phyloP scores from a whole-genome alignment of 2,888 invertebrate species.

The Antitype chi region DNA sequence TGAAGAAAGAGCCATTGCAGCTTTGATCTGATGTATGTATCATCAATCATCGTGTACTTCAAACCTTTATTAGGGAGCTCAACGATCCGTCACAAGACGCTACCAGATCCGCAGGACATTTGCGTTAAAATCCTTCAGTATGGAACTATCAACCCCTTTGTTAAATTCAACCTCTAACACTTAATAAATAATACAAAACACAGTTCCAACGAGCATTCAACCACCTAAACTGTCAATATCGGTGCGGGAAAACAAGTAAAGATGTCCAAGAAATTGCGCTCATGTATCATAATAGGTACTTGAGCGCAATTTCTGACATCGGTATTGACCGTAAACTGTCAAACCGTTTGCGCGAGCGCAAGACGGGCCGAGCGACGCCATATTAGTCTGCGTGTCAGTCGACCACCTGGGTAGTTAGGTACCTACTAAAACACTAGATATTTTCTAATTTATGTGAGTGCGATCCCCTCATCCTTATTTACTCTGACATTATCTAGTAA shows the following conservation, averaged over 20 bases:
- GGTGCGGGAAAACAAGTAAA: conserved; percentile 31
- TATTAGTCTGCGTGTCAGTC: conserved; percentile 59
- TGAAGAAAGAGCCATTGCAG: too few species aligned
- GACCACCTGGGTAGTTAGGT: conserved; percentile 67
- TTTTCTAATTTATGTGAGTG: conserved; percentile 72
- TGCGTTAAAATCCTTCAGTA: background rate
- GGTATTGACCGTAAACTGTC: conserved; percentile 64
- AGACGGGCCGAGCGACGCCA: conserved; percentile 44
- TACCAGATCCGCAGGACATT: too few species aligned
- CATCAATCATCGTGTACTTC: too few species aligned
- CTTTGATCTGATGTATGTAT: too few species aligned
- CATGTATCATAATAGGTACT: conserved; percentile 14
- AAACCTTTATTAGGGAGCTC: too few species aligned
- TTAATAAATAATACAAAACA: conserved; percentile 35
- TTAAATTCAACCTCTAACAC: conserved; percentile 17
- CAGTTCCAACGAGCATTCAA: conserved; percentile 30
- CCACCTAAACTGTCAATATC: conserved; percentile 43
- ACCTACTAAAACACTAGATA: conserved; percentile 67
- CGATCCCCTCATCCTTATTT: conserved; percentile 59
- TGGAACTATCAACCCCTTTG: background rate
- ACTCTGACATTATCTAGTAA: conserved; percentile 58
- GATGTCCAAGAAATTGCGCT: conserved; percentile 50
- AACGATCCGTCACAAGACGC: too few species aligned
- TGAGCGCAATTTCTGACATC: too few species aligned
- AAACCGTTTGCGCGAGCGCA: conserved; percentile 42